These are phyloP conservation scores for Cardiocondyla obscurior DNA, from an alignment of 1,140 invertebrate genomes.

Conservation along the genomic window DNA sequence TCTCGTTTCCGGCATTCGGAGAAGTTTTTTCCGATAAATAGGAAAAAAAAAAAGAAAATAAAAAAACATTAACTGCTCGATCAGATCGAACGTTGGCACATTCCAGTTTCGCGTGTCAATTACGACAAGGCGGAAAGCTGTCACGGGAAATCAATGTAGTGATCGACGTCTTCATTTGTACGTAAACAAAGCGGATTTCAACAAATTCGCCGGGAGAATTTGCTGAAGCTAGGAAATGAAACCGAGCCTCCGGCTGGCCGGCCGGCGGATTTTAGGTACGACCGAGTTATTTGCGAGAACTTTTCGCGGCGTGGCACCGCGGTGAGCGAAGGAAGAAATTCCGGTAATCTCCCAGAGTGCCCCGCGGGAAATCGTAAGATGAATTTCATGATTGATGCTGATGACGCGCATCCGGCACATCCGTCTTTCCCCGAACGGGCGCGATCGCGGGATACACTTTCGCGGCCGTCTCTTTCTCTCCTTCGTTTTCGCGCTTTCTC, in stretches of 20 bases:
- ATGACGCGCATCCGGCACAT: conserved; percentile 21
- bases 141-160: neutral
- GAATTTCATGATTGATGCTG: conserved; percentile 52
- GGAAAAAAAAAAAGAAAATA: too few species aligned
- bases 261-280: neutral
- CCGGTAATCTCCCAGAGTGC: conserved; percentile 30
- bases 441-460: neutral
- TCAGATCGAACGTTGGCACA: neutral
- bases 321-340: neutral
- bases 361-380: conserved; percentile 45
- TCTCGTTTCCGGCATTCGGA: neutral
- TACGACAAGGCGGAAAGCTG: neutral
- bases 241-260: neutral
- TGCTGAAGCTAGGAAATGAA: neutral
- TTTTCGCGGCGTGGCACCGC: neutral
- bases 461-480: neutral
- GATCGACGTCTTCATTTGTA: neutral
- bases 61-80: neutral
- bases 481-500: neutral
- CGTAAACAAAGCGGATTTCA: conserved; percentile 24
- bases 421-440: conserved; percentile 1
- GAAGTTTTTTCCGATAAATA: neutral
- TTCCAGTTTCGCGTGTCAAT: neutral
- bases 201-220: neutral
- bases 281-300: conserved; percentile 27